Evolutionary conservation across 2,797 vertebrate species (phyloP), one percentile per base, ranked within the genome.

Genomic region (Onychomys arenicola): DNA sequence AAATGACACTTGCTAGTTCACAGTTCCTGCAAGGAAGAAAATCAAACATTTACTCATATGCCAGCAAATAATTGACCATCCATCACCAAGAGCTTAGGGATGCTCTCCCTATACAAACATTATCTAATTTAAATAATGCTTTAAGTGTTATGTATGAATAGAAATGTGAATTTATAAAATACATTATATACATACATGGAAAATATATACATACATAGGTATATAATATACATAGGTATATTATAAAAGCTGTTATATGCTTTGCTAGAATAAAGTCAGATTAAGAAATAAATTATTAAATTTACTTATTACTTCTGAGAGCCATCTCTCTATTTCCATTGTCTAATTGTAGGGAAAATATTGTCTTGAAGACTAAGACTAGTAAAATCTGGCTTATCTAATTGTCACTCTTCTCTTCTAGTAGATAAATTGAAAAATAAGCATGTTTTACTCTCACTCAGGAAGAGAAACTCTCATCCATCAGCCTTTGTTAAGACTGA

Each of bases 401-500:
- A 96, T 92, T 95, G 83, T 19, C 40, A 89, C 0, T 84, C 21
- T 82, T 89, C 34, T 87, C 25, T 82, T 89, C 29, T 77, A 76
- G 86, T 8, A 65, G 19, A 96, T 19, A 95, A 89, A 63, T 29
- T 94, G 49, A 57, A 78, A 91, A 89, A 14, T 52, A 90, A 67
- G 71, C 57, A 91, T 82, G 55, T 82, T 81, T 67, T 52, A 61
- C 81, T 69, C 55, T 93, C 57, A 90, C 89, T 95, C 12, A 55
- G 49, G 75, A 96, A 75, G 92, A 96, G 82, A 69, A 95, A 88
- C 86, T 82, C 29, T 73, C 81, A 96, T 89, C 93, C 59, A 71
- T 92, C 61, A 89, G 43, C 57, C 34, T 88, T 86, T 91, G 43
- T 29, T 83, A 32, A 81, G 5, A 61, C 7, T 89, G 5, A 57